Evolutionary conservation across 2,113 vertebrate species (phyloP).

Genomic region (Microtus richardsoni): DNA sequence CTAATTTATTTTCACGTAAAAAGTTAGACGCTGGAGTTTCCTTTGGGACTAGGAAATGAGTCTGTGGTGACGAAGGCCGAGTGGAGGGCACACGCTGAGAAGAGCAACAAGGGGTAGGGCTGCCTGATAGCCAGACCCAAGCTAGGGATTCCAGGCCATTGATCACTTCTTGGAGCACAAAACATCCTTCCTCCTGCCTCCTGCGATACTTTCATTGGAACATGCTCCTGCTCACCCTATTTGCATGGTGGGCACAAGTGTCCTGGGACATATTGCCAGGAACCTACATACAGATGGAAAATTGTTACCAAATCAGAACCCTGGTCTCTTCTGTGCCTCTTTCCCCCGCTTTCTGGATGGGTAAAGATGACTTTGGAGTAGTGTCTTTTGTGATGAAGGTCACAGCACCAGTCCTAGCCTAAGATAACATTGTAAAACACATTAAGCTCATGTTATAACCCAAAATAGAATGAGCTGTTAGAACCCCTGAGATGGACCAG

Average conservation of each 20-base stretch:
- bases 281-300: constrained; percentile 87
- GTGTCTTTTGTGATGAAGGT: constrained; percentile 60
- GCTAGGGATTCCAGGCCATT: background rate
- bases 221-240: constrained; percentile 59
- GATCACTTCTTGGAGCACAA: background rate
- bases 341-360: constrained; percentile 39
- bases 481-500: background rate
- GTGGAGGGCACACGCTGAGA: background rate
- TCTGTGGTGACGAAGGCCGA: constrained; percentile 26
- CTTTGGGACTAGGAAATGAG: constrained; percentile 16
- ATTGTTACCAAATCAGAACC: constrained; percentile 76
- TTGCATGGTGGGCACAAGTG: constrained; percentile 75
- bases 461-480: background rate
- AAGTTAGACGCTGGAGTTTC: constrained; percentile 54
- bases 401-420: constrained; percentile 56
- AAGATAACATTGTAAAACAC: constrained; percentile 64
- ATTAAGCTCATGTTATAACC: constrained; percentile 53
- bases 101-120: rapidly evolving
- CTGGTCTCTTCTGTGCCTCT: constrained; percentile 76
- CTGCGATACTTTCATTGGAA: constrained; percentile 2
- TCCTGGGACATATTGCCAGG: constrained; percentile 78
- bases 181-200: background rate
- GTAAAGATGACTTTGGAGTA: constrained; percentile 59
- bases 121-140: background rate
- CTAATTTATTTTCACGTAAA: constrained; percentile 75